phyloP scores from a whole-genome alignment of 2,113 vertebrate species.

The Craseonycteris thonglongyai region DNA sequence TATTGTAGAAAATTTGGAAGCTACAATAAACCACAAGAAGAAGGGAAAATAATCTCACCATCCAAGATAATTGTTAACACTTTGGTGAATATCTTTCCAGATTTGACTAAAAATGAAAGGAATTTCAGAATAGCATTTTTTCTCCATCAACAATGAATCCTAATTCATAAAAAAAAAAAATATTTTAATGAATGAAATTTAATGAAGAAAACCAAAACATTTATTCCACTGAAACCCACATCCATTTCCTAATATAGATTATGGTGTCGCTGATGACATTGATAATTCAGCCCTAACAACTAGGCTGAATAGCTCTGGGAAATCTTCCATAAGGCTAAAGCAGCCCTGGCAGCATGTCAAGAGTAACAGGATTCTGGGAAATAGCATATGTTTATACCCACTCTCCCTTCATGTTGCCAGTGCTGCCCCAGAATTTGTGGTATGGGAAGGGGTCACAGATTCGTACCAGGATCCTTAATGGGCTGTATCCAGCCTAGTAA shows the following conservation, averaged over 20 bases:
- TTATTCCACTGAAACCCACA: neutral
- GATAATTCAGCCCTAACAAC: neutral
- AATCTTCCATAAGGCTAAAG: neutral
- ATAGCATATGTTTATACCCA: neutral
- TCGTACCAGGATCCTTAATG: neutral
- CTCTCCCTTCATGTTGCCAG: neutral
- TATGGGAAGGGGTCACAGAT: neutral
- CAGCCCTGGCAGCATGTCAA: neutral
- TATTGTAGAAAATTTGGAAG: constrained; percentile 25
- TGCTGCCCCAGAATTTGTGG: neutral
- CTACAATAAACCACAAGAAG: neutral
- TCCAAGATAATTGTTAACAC: neutral
- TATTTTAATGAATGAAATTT: constrained; percentile 33
- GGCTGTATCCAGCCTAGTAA: neutral
- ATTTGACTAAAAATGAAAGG: neutral
- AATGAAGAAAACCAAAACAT: constrained; percentile 6
- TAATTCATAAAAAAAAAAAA: neutral
- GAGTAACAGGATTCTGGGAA: neutral
- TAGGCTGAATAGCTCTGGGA: neutral
- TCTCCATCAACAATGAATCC: neutral
- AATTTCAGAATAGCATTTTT: neutral
- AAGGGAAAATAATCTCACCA: neutral
- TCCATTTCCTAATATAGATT: neutral
- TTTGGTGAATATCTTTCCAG: neutral
- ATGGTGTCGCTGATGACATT: neutral